Evolutionary conservation across 2,113 vertebrate genomes (phyloP).

Genomic region (Felis chaus): DNA sequence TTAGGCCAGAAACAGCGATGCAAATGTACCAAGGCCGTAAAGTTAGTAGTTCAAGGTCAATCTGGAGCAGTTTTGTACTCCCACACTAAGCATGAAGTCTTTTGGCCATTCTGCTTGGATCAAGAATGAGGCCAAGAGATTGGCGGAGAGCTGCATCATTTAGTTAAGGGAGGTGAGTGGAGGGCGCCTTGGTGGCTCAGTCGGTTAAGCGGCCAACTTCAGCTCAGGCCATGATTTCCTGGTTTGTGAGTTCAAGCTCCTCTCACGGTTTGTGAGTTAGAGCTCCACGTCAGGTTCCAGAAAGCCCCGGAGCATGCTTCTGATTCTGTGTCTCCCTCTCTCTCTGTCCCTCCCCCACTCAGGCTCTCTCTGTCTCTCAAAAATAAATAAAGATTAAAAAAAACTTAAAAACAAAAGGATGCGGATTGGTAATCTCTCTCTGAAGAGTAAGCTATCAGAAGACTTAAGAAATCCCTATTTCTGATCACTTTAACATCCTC

Average conservation of each 20-base stretch:
- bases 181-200: too few relatives aligned
- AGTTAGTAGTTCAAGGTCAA: not conserved
- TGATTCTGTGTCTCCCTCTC: too few relatives aligned
- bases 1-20: not conserved
- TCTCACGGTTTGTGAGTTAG: too few relatives aligned
- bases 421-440: rapidly evolving
- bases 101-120: not conserved
- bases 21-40: not conserved
- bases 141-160: not conserved
- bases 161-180: not conserved
- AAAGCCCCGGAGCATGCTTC: too few relatives aligned
- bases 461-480: not conserved
- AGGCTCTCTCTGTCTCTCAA: too few relatives aligned
- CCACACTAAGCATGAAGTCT: not conserved
- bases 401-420: not conserved
- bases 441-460: not conserved
- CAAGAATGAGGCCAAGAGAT: too few relatives aligned
- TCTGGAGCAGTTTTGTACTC: not conserved
- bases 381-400: too few relatives aligned
- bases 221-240: too few relatives aligned
- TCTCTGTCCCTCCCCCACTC: too few relatives aligned
- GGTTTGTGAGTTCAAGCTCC: too few relatives aligned
- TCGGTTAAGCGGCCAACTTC: too few relatives aligned
- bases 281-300: too few relatives aligned
- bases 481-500: not conserved